Conservation (phyloP, 2,113 vertebrate genomes). For the Ammodytes marinus region DNA sequence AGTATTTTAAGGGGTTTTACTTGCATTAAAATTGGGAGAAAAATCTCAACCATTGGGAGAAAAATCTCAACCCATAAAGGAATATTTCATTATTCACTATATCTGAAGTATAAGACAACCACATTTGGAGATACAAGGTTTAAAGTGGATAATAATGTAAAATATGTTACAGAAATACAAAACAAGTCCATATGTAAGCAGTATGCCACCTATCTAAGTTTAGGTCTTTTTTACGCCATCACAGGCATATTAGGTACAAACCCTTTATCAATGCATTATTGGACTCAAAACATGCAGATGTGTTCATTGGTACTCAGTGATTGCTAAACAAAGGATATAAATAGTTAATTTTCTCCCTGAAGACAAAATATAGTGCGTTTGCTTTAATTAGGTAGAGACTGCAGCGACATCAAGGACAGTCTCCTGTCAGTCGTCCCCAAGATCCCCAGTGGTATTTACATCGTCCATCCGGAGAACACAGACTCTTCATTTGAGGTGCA, state of each 20-base stretch:
- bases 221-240: too few species aligned
- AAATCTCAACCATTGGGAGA: background rate
- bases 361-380: constrained; percentile 18
- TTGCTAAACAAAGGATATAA: too few species aligned
- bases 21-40: background rate
- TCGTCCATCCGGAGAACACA: constrained; percentile 91
- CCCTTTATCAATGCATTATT: too few species aligned
- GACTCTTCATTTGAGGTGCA: constrained; percentile 92
- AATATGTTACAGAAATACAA: background rate
- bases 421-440: constrained; percentile 89
- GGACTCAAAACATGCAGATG: too few species aligned
- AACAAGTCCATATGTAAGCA: background rate
- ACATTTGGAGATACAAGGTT: background rate
- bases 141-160: background rate
- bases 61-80: background rate
- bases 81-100: background rate
- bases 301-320: too few species aligned
- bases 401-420: constrained; percentile 92
- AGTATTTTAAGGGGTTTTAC: background rate
- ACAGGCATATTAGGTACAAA: too few species aligned
- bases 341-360: background rate
- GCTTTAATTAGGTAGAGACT: constrained; percentile 87
- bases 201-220: background rate
- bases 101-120: background rate
- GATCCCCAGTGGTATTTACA: constrained; percentile 95